Base-by-base conservation (phyloP, 2,888 invertebrate species). In the Eristalis pertinax region DNA sequence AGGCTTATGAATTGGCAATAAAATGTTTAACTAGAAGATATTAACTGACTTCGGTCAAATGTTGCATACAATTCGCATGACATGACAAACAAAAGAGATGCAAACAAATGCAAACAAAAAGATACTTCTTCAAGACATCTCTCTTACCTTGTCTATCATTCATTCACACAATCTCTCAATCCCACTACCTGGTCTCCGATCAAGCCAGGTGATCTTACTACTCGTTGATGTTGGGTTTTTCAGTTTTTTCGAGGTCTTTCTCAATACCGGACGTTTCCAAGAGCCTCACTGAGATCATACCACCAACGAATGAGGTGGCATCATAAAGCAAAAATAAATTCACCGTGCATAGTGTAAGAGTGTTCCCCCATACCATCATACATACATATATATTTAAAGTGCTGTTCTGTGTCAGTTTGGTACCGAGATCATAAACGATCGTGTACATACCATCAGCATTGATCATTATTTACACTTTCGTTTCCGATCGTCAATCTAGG, bases 381-480 rank as follows among this genome's bases (percentile, higher is more conserved):
- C n/a, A 1, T 43, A 15, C 4, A 50, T 50, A 19, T 50, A 50
- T 5, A 50, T 43, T 15, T 60, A 29, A 65, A 65, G 29, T 35
- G 19, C 4, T 65, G 32, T 62, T 60, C 58, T 67, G 19, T 64
- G 74, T 56, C 58, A 50, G 78, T 70, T 50, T 50, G 19, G 65
- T 63, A 41, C 60, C 65, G 58, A 68, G 70, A 63, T 75, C 62
- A 26, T 35, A 22, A 43, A 22, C 70, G 26, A 74, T 64, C 60
- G 64, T 69, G 68, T 81, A 63, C 72, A 83, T 87, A 80, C 73
- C 75, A 76, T 73, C 67, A 84, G 76, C 50, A 87, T 87, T 80
- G 72, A 75, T 76, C 84, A 84, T 56, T 77, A 77, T 77, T 84
- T 73, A 72, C 80, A 84, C 84, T 84, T 88, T 84, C 84, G 77